Base-by-base conservation (phyloP, 92 coral and sea anemone species). In the Desmophyllum pertusum region DNA sequence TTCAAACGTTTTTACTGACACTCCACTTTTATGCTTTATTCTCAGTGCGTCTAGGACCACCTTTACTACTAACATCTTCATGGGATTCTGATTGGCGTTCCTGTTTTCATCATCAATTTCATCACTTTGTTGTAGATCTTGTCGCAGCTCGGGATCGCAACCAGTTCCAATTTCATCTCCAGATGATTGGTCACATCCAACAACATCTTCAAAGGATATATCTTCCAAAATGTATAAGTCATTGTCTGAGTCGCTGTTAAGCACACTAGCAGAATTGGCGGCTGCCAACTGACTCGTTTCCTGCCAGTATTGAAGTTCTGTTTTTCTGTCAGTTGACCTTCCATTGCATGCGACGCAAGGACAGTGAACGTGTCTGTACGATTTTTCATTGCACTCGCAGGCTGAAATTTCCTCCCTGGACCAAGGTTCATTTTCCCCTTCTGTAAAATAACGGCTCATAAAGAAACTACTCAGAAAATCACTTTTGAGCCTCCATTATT, bases 281-380 rank as follows among this genome's bases (percentile, higher is more conserved):
- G 61, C 46, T 76, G 67, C 66, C 57, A 78, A 62, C 11, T 57
- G 23, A 67, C 69, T 76, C 61, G 88, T 73, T 77, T 89, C 90
- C 5, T 53, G 75, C 95, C 95, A 92, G 79, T 88, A 88, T 27
- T 90, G 63, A 19, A 87, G 89, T 72, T 89, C 95, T 23, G 93
- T 92, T 62, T 75, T 80, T 70, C 93, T 68, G 69, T 83, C 95
- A 39, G 88, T 84, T 87, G 91, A 89, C 74, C 95, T 55, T 41
- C 95, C 95, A 61, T 73, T 76, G 46, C 95, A 92, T 23, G 69
- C 57, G 5, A 69, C 71, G 75, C 93, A 93, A 67, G 92, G 93
- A 70, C 96, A 93, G 68, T 93, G 93, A 13, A 93, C 92, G 81
- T 93, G 93, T 52, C 95, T 81, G 78, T 89, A 88, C 38, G 19